Conservation (phyloP, 2,113 vertebrate species). For the Marmota monax region DNA sequence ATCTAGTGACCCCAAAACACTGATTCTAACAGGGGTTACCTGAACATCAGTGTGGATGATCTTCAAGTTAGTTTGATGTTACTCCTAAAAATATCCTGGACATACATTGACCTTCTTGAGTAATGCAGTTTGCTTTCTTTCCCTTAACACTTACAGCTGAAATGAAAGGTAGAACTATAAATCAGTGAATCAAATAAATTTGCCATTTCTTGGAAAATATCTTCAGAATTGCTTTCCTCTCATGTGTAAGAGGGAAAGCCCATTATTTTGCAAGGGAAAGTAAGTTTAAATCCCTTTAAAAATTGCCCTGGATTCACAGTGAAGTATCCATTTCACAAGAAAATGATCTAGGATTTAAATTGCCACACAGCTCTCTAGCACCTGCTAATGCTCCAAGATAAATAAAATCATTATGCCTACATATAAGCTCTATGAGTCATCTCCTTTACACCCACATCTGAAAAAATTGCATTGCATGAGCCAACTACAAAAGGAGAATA, state of each 20-base stretch:
- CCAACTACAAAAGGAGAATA: neutral
- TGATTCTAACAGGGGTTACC: too few species aligned
- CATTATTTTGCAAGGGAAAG: neutral
- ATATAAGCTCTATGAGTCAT: neutral
- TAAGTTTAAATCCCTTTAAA: neutral
- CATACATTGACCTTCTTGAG: too few species aligned
- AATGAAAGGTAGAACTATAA: too few species aligned
- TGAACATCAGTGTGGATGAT: too few species aligned
- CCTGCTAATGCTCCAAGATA: neutral
- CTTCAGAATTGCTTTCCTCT: neutral
- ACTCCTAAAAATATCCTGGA: too few species aligned
- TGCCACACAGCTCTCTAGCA: neutral
- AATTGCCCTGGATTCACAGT: neutral
- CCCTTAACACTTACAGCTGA: too few species aligned
- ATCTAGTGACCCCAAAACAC: too few species aligned
- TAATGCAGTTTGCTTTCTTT: too few species aligned
- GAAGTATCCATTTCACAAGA: neutral
- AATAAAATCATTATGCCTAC: neutral
- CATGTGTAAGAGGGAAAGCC: neutral
- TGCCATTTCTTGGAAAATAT: too few species aligned
- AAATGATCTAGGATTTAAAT: neutral
- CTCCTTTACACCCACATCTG: neutral
- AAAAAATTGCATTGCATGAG: neutral
- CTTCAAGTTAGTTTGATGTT: too few species aligned
- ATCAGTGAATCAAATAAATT: too few species aligned